phyloP scores from a whole-genome alignment of 2,797 vertebrate genomes.

The Pteronotus mesoamericanus region DNA sequence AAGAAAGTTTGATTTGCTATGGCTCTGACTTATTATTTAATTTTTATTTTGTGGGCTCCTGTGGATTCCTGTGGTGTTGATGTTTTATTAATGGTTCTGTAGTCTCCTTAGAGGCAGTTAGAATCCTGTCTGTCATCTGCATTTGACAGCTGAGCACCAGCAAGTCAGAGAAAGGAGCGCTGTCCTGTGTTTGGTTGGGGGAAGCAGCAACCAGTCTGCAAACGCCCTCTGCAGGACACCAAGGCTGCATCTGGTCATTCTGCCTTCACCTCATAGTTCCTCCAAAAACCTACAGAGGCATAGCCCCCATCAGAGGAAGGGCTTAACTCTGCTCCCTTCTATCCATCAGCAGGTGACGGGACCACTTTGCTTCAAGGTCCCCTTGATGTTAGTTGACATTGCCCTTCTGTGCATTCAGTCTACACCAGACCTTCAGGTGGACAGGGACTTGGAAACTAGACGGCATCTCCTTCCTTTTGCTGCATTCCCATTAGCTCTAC shows the following conservation, averaged over 20 bases:
- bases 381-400: neutral
- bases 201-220: neutral
- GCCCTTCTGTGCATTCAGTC: neutral
- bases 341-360: rapidly evolving
- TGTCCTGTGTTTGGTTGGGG: rapidly evolving
- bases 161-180: neutral
- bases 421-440: rapidly evolving
- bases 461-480: neutral
- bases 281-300: neutral
- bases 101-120: neutral
- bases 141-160: neutral
- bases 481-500: rapidly evolving
- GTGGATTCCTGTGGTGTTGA: conserved; percentile 44
- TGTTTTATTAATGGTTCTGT: conserved; percentile 63
- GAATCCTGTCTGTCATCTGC: conserved; percentile 55
- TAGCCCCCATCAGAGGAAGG: neutral
- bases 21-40: conserved; percentile 43
- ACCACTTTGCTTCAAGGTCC: neutral
- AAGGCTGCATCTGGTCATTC: neutral
- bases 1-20: neutral
- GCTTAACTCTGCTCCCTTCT: neutral
- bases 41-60: conserved; percentile 38
- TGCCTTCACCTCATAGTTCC: neutral
- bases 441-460: neutral
- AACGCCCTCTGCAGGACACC: neutral